Base-by-base conservation (phyloP, 2,113 vertebrate genomes). In the Trichomycterus rosablanca region DNA sequence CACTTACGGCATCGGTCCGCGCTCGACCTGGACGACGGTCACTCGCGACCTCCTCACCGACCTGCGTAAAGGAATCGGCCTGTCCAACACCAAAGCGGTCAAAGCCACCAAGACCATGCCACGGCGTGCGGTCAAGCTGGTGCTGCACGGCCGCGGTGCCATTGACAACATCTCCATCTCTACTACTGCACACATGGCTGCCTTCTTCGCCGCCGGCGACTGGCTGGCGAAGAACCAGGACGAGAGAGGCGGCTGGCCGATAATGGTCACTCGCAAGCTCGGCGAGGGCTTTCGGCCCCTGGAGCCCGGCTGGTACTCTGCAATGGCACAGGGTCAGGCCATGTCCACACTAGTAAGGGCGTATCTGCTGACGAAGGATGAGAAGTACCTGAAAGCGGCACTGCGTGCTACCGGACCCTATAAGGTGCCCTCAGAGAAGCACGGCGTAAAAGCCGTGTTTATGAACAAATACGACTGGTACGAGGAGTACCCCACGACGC, bases 291-390 rank as follows among this genome's bases (percentile, higher is more conserved):
- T 99, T 73, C 89, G 76, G 14, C 81, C 96, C 5, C 65, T 99
- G 76, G 96, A 98, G 14, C 96, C 95, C 0, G 96, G 96, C 37
- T 99, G 96, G 96, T 99, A 99, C 82, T 99, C 96, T 0, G 95
- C 95, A 73, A 99, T 99, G 96, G 95, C 96, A 1, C 96, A 99
- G 19, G 96, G 96, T 10, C 96, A 99, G 76, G 96, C 93, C 74
- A 98, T 99, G 74, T 99, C 96, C 2, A 97, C 95, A 0, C 72
- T 99, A 68, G 94, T 99, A 65, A 77, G 95, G 54, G 95, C 95
- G 1, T 97, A 95, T 76, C 85, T 92, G 18, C 76, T 98, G 66
- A 97, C 93, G 1, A 93, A 89, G 77, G 92, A 97, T 43, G 89
- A 86, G 10, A 1, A 28, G 0, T 98, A 93, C 86, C 91, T 99